phyloP scores from a whole-genome alignment of 2,113 vertebrate species.

The Bubo bubo region DNA sequence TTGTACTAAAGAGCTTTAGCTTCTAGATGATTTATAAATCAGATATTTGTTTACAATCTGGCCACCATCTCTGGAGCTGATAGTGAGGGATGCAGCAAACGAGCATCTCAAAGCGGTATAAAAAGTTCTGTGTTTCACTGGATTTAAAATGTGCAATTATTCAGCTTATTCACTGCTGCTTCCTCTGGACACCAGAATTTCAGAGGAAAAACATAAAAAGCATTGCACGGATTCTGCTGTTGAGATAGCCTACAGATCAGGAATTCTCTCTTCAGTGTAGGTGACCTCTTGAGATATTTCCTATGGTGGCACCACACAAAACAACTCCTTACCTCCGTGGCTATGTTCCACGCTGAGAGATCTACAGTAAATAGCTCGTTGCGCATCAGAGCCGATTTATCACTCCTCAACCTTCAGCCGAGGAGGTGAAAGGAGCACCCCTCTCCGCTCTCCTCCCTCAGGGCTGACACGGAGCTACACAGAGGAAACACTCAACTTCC shows the following conservation, averaged over 20 bases:
- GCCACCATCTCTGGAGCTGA: not conserved
- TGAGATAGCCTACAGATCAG: not conserved
- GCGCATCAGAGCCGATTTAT: rapidly evolving
- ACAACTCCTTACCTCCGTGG: not conserved
- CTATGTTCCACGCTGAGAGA: not conserved
- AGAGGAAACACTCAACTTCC: not conserved
- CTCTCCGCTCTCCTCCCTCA: not conserved
- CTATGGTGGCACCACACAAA: not conserved
- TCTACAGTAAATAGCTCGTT: rapidly evolving
- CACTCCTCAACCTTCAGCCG: not conserved
- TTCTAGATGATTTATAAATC: not conserved
- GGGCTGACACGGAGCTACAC: not conserved
- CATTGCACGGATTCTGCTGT: not conserved
- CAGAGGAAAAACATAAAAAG: not conserved
- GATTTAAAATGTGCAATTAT: not conserved
- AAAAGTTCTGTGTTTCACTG: not conserved
- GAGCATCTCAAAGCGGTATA: not conserved
- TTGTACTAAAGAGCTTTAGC: not conserved
- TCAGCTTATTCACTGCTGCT: not conserved
- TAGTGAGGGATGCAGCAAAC: not conserved
- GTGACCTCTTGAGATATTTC: not conserved
- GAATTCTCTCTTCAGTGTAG: not conserved
- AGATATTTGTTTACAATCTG: not conserved
- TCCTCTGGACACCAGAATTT: not conserved
- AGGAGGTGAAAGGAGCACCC: not conserved